Evolutionary conservation across 2,888 invertebrate species (phyloP), one percentile per base, ranked within the genome.

Genomic region (Stenichneumon culpator): DNA sequence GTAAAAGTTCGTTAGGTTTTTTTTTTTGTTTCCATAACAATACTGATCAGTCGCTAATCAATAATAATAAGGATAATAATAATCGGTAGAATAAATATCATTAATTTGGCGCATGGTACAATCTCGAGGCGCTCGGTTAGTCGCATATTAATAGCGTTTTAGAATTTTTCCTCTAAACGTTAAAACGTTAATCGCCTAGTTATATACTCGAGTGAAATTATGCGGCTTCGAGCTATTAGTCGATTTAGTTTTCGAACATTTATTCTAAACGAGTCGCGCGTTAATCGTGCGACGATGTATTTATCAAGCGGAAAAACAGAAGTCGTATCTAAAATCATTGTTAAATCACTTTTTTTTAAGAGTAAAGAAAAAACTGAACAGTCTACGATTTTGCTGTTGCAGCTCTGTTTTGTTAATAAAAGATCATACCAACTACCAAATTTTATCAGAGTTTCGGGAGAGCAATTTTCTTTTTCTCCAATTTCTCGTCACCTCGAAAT

Each of bases 91-190:
- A 89, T 87, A 88, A 87, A 88, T 89, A 89, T 90, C 84, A 84
- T 89, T 90, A 90, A 90, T 90, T 91, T 90, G 89, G 90, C 89
- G 89, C 90, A 89, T 87, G 88, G 86, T 89, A 88, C 86, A 90
- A 86, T 83, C 81, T 88, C 86, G 84, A 82, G 78, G 84, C 87
- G 65, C 82, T 60, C 63, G 25, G 57, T 79, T 85, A 72, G 75
- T 82, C 67, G 39, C 75, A 72, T 63, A 52, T 78, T 47, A 47
- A 22, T 19, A 19, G 14, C 32, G 47, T n/a, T 54, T 72, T 54
- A 75, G 77, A 83, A 81, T 87, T 86, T 86, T 87, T 87, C 82
- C 87, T 86, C 86, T 80, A 72, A 32, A 69, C 44, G 72, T 77
- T 79, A 72, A 78, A 82, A 82, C 75, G 25, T 25, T 82, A 82